Conservation (phyloP, 1,140 invertebrate genomes). For the Achroia grisella region DNA sequence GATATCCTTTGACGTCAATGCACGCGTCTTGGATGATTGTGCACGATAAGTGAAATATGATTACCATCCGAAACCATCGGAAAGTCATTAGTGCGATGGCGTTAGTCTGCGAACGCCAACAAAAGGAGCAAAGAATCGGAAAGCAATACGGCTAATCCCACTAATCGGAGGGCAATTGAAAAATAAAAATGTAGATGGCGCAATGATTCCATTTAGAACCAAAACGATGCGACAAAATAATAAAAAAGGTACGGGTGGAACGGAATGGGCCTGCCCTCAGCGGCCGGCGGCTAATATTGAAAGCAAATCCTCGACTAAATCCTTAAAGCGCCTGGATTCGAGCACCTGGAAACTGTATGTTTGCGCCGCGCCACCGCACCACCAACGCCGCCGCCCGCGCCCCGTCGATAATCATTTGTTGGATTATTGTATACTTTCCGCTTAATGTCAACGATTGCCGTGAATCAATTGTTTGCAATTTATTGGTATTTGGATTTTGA, state of each 20-base stretch:
- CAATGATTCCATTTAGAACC: constrained; percentile 71
- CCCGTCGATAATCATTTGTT: constrained; percentile 59
- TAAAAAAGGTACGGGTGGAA: constrained; percentile 69
- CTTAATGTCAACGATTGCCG: constrained; percentile 54
- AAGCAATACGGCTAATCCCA: constrained; percentile 71
- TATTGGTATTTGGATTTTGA: constrained; percentile 45
- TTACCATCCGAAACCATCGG: constrained; percentile 8
- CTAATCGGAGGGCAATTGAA: constrained; percentile 74
- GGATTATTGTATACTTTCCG: constrained; percentile 70
- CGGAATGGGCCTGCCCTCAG: constrained; percentile 56
- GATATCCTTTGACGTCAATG: constrained; percentile 21
- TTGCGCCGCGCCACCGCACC: constrained; percentile 24
- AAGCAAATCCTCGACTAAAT: constrained; percentile 75
- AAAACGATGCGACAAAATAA: constrained; percentile 74
- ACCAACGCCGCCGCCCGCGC: constrained; percentile 3
- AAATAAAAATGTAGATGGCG: constrained; percentile 75
- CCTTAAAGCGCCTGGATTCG: constrained; percentile 72
- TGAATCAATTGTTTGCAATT: constrained; percentile 61
- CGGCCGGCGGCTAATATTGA: constrained; percentile 73
- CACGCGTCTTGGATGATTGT: not conserved
- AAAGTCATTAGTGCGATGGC: constrained; percentile 35
- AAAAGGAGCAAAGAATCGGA: constrained; percentile 69
- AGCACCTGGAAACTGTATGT: constrained; percentile 71
- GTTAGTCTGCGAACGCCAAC: constrained; percentile 63
- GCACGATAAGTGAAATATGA: too few relatives aligned